These are phyloP conservation scores for Channa maculata DNA, from an alignment of 2,113 vertebrate genomes.

Conservation along the genomic window DNA sequence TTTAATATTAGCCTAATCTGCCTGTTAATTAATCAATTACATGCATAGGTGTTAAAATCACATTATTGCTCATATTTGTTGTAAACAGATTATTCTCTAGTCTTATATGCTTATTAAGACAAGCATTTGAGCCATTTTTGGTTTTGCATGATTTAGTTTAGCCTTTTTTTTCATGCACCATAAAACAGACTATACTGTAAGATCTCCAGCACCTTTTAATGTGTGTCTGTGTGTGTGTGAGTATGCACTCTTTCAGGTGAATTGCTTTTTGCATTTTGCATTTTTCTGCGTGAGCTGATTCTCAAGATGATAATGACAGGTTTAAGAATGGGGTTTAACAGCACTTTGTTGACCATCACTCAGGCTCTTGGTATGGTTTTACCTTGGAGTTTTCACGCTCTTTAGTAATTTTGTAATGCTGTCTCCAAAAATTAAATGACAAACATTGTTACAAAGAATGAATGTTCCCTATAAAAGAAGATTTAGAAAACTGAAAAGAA, in stretches of 20 bases:
- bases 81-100: constrained; percentile 55
- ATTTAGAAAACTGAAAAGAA: constrained; percentile 1
- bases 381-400: constrained; percentile 17
- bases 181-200: constrained; percentile 39
- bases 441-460: constrained; percentile 44
- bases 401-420: constrained; percentile 50
- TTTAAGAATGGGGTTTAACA: constrained; percentile 34
- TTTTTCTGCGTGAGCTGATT: constrained; percentile 40
- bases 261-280: constrained; percentile 51
- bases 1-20: constrained; percentile 58
- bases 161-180: constrained; percentile 58
- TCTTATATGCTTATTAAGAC: constrained; percentile 43
- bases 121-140: constrained; percentile 41
- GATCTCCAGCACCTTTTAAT: constrained; percentile 34
- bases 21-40: constrained; percentile 76
- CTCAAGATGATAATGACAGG: constrained; percentile 47
- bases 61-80: constrained; percentile 44
- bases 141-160: constrained; percentile 51
- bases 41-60: constrained; percentile 42
- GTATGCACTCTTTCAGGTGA: constrained; percentile 25
- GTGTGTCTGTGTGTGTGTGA: constrained; percentile 17
- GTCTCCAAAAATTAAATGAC: constrained; percentile 34
- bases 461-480: constrained; percentile 30
- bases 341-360: constrained; percentile 51
- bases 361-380: constrained; percentile 11